Evolutionary conservation across 2,888 invertebrate species (phyloP), one percentile per base, ranked within the genome.

Genomic region (Protonemura montana): DNA sequence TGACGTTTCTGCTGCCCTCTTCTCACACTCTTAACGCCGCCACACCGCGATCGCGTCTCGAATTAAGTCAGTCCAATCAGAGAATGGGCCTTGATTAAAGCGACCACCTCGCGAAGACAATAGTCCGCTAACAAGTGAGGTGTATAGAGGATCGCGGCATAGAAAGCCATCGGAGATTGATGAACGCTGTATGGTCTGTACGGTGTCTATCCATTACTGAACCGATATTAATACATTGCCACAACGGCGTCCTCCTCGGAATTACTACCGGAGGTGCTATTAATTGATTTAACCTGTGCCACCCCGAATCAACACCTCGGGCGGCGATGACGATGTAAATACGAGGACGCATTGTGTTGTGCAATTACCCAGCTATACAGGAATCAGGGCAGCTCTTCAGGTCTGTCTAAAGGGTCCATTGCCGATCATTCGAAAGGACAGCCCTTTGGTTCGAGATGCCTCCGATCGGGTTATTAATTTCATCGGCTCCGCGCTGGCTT

Each of bases 241-340:
- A 29, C 28, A 26, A 26, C 76, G 28, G 59, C 59, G 59, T 21
- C 13, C 59, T 21, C 16, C 21, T 21, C 21, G 59, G 59, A 59
- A 59, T 59, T 21, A 84, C 84, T 84, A 84, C 84, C 59, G 84
- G 76, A 59, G 76, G 26, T 26, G 84, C 84, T 42, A 76, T 84
- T 84, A 84, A 84, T 84, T 84, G 84, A 84, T 84, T 84, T 84
- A 84, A 84, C 59, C 84, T 28, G 25, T 26, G n/a, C 16, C 10
- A 59, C 26, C 42, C 27, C 81, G 59, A 16, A 84, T 84, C 6
- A 84, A 84, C 84, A 84, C 84, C 59, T 42, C 59, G 42, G 83
- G 83, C 83, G 5, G 27, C 59, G 84, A 84, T 28, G 84, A 84
- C 28, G 26, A 29, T 84, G 84, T 35, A 41, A 84, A 84, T 27